Evolutionary conservation across 1,140 invertebrate species (phyloP).

Genomic region (Lamellibrachia luymesi): DNA sequence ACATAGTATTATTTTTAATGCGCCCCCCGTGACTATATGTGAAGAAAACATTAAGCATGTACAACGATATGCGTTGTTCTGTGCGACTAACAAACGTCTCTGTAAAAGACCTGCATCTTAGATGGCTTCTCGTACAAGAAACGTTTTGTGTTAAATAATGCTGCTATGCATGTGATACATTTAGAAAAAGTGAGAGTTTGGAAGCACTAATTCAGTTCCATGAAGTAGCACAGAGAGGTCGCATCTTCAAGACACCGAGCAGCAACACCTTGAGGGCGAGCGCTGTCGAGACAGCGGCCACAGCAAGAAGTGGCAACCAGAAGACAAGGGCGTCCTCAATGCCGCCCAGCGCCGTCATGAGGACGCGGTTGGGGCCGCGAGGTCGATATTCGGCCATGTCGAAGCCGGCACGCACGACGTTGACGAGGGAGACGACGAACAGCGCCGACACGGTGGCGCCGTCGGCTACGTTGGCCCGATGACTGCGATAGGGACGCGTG

Average conservation of each 20-base stretch:
- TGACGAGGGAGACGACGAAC: conserved; percentile 15
- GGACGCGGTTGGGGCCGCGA: conserved; percentile 15
- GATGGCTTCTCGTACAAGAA: background rate
- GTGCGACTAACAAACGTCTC: background rate
- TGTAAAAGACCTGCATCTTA: background rate
- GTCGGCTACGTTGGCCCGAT: background rate
- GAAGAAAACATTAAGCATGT: background rate
- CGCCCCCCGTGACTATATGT: background rate
- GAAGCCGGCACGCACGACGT: conserved; percentile 23
- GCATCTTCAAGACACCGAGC: background rate
- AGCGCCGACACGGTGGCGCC: conserved; percentile 15
- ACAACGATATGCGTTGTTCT: background rate
- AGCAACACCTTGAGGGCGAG: conserved; percentile 6
- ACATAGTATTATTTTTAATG: background rate
- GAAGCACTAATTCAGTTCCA: background rate
- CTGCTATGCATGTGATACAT: background rate
- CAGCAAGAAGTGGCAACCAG: conserved; percentile 9
- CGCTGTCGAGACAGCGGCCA: background rate
- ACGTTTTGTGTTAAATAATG: background rate
- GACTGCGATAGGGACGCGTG: conserved; percentile 12
- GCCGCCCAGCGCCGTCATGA: conserved; percentile 1
- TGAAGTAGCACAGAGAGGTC: background rate
- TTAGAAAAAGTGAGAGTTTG: no score
- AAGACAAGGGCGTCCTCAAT: conserved; percentile 17
- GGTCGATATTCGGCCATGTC: conserved; percentile 22